Base-by-base conservation (phyloP, 2,113 vertebrate genomes). In the Etia nguti region DNA sequence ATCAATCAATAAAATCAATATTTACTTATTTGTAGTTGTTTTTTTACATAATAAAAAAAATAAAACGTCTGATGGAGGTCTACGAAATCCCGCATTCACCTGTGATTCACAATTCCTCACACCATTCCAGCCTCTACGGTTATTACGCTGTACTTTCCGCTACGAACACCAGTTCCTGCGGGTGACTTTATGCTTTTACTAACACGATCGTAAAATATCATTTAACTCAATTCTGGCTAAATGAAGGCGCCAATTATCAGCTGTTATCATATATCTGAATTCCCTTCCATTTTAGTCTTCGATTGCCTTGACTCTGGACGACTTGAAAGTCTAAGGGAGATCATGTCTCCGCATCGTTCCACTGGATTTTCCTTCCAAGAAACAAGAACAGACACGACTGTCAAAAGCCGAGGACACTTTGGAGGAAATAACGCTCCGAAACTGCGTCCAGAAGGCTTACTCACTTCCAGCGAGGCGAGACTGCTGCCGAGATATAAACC, bases 391-490 rank as follows among this genome's bases (percentile, higher is more conserved):
- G 22, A 81, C 52, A 15, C 54, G 81, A 81, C 79, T 41, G 79
- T 59, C 29, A 6, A 80, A 82, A 80, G 50, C 77, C 68, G 81
- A 81, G 79, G 87, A 88, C 65, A 90, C 85, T 92, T 87, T 88
- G 81, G 75, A 65, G 70, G 83, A 77, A 86, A 70, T 50, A 43
- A 43, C 5, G 86, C 31, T 48, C 88, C 43, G 60, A 79, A 87
- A 70, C 88, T 79, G 90, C 79, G 79, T 77, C 73, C 86, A 10
- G 31, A 34, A 81, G 80, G 70, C 86, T 55, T 80, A 22, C 86
- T 81, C 79, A 38, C 50, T 83, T 60, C 56, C 29, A 82, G 22
- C 38, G 24, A 54, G 70, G n/a, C 29, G 82, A 56, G 75, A n/a
- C 38, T 16, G 70, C 59, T 3, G 54, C 70, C 36, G 13, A 13